Base-by-base conservation (phyloP, 1,140 invertebrate genomes). In the Platyscapa corneri region DNA sequence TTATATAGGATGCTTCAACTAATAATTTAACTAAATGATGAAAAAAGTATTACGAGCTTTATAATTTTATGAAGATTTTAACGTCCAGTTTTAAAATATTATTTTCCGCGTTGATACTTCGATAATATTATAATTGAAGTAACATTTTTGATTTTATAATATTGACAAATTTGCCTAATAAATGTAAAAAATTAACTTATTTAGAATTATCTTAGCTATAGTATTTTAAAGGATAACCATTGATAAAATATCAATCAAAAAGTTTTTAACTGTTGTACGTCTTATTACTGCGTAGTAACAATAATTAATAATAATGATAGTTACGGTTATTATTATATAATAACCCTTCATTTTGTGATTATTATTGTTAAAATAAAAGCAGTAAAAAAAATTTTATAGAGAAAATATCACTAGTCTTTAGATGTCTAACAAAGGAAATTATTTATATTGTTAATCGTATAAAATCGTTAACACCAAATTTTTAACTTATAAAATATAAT, bases 381-480 rank as follows among this genome's bases (percentile, higher is more conserved):
- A 23, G 18, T 74, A 77, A 7, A 64, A 27, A 39, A 10, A 23
- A 56, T 60, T 78, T 37, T 10, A 39, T 60, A 65, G 39, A 42
- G 32, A 84, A 70, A 79, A n/a, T 67, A 65, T n/a, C 23, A 39
- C 83, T 84, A 84, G 83, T 84, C 83, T 77, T 70, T 84, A 84
- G 60, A 77, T 72, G 56, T 65, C 49, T 84, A 84, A 84, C 46
- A 60, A 79, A 84, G 30, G 39, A 56, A 83, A 53, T 83, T 34
- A 77, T 84, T 84, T 67, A 70, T 78, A 67, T 53, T 65, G 42
- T 83, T 67, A 65, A 77, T 67, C 32, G 46, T 84, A 79, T 70
- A 53, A 32, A 56, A 56, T 56, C 32, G n/a, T 70, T 84, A 84
- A 79, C 75, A 84, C 72, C 64, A 84, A 84, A 78, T 84, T 78